Conservation (phyloP, 1,140 invertebrate species). For the Drusus annulatus region DNA sequence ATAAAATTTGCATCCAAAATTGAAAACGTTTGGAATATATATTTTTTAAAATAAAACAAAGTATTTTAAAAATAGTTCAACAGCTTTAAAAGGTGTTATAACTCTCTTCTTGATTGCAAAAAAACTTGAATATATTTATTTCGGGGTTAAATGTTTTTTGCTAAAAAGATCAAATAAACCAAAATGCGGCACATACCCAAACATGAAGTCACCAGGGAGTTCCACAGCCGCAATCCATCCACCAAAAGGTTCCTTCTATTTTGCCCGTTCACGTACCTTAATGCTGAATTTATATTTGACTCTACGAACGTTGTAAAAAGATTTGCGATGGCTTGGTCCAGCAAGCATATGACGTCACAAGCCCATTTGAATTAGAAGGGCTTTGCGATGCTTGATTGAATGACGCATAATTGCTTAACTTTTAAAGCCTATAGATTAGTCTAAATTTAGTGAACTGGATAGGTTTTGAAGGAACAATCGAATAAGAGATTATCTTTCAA, state of each 20-base stretch:
- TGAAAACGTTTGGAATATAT: too few relatives aligned
- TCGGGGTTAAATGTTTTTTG: too few relatives aligned
- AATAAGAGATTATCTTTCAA: too few relatives aligned
- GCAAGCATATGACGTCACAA: not conserved
- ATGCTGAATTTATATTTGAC: slow-evolving; percentile 3
- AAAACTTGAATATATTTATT: too few relatives aligned
- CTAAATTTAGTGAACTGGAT: too few relatives aligned
- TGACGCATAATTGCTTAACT: not conserved
- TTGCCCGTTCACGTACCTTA: not conserved
- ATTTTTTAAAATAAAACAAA: too few relatives aligned
- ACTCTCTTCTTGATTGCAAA: too few relatives aligned
- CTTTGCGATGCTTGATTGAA: not conserved
- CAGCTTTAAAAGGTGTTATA: too few relatives aligned
- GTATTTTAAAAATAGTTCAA: too few relatives aligned
- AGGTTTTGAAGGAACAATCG: too few relatives aligned
- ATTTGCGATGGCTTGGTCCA: not conserved
- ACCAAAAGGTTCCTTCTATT: not conserved
- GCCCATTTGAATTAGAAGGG: not conserved
- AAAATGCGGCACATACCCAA: not conserved
- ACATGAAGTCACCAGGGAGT: not conserved
- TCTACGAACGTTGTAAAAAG: not conserved
- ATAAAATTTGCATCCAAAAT: too few relatives aligned
- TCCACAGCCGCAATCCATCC: not conserved
- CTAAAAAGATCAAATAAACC: not conserved
- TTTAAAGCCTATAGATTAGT: too few relatives aligned